These are phyloP conservation scores for Spodoptera litura DNA, from an alignment of 1,140 invertebrate genomes.

Conservation along the genomic window DNA sequence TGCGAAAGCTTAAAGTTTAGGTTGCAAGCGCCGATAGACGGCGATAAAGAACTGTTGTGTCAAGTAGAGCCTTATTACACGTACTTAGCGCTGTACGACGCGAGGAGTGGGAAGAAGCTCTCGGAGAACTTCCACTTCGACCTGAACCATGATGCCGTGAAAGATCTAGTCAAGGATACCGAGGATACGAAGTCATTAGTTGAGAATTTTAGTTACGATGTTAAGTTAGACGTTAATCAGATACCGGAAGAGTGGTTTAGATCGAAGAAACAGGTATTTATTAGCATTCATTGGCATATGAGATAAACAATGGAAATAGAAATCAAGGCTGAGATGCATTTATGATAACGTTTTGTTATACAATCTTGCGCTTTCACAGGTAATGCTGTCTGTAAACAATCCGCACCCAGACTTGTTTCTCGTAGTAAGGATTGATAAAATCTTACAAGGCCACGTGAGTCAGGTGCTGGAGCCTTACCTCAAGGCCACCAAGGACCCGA, in stretches of 20 bases:
- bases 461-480: slow-evolving; percentile 96
- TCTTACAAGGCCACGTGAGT: slow-evolving; percentile 95
- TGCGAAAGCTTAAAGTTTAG: slow-evolving; percentile 94
- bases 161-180: slow-evolving; percentile 81
- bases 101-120: slow-evolving; percentile 93
- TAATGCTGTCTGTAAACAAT: slow-evolving; percentile 93
- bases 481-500: slow-evolving; percentile 92
- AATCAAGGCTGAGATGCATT: not conserved
- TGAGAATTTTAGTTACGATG: slow-evolving; percentile 83
- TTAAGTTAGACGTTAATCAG: slow-evolving; percentile 83
- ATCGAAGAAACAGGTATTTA: slow-evolving; percentile 81
- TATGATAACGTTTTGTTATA: slow-evolving; percentile 5
- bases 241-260: slow-evolving; percentile 83
- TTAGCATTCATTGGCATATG: slow-evolving; percentile 24
- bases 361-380: slow-evolving; percentile 85
- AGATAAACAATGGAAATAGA: not conserved
- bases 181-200: slow-evolving; percentile 79
- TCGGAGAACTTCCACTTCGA: slow-evolving; percentile 98
- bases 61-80: slow-evolving; percentile 98
- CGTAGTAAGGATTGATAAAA: slow-evolving; percentile 96
- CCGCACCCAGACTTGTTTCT: slow-evolving; percentile 95
- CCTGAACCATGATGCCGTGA: slow-evolving; percentile 90
- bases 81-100: slow-evolving; percentile 94
- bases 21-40: slow-evolving; percentile 92
- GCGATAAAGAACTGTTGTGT: slow-evolving; percentile 91